phyloP scores from a whole-genome alignment of 2,113 vertebrate genomes.

The Climacteris rufus region DNA sequence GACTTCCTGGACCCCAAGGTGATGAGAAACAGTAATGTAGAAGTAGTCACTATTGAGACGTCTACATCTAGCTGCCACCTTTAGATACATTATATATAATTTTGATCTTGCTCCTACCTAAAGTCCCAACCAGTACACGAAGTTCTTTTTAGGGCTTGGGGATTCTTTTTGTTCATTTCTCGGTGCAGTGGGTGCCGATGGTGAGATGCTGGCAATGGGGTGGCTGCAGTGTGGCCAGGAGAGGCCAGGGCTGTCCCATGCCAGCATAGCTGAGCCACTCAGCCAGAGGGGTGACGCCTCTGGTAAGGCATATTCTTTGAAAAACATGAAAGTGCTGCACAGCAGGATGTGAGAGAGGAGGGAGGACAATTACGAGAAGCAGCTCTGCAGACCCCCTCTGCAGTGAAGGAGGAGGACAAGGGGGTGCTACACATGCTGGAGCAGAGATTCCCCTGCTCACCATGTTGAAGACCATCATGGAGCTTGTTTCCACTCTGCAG shows the following conservation, averaged over 20 bases:
- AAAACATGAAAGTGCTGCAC: neutral
- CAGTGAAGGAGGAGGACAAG: neutral
- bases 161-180: neutral
- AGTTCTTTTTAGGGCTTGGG: neutral
- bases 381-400: neutral
- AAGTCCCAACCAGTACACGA: neutral
- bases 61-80: neutral
- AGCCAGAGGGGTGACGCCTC: rapidly evolving
- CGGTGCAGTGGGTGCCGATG: rapidly evolving
- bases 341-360: neutral
- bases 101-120: neutral
- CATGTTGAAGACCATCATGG: rapidly evolving
- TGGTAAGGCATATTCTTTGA: rapidly evolving
- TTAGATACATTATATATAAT: neutral
- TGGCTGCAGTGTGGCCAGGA: neutral
- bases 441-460: neutral
- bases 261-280: neutral
- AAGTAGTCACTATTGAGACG: neutral
- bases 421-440: neutral
- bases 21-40: neutral
- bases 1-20: neutral
- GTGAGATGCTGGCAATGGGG: neutral
- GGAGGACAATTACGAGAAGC: neutral
- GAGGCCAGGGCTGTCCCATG: neutral
- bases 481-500: neutral